phyloP scores from a whole-genome alignment of 2,888 invertebrate genomes.

The Uropetala carovei region DNA sequence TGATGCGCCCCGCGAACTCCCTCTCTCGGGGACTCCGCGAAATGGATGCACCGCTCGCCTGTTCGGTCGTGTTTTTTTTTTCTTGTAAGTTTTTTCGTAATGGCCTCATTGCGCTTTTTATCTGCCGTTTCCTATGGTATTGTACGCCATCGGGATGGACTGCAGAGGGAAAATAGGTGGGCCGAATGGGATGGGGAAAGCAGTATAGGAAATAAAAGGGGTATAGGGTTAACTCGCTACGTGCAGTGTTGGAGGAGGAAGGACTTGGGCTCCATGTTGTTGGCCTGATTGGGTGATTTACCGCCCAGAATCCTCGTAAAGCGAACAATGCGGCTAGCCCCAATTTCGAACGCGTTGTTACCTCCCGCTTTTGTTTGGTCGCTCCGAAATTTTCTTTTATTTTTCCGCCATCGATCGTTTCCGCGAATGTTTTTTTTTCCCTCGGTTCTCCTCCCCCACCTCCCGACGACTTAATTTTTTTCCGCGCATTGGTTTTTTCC shows the following conservation, averaged over 20 bases:
- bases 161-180: not conserved
- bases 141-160: not conserved
- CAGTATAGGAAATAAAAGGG: conserved; percentile 11
- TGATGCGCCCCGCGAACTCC: not conserved
- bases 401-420: not conserved
- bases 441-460: not conserved
- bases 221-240: not conserved
- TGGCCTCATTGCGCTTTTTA: conserved; percentile 19
- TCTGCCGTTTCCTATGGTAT: not conserved
- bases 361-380: not conserved
- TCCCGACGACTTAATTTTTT: not conserved
- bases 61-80: too few relatives aligned
- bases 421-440: not conserved
- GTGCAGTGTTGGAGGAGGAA: not conserved
- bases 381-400: not conserved
- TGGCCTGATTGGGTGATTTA: conserved; percentile 47
- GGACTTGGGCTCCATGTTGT: not conserved
- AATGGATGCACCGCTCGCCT: not conserved
- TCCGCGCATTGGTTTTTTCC: not conserved
- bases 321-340: conserved; percentile 8
- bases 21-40: not conserved
- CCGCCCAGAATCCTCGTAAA: not conserved
- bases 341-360: conserved; percentile 46
- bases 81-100: not conserved
- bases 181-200: not conserved